These are phyloP conservation scores for Drosophila robusta DNA, from an alignment of 2,888 invertebrate species.

Conservation along the genomic window DNA sequence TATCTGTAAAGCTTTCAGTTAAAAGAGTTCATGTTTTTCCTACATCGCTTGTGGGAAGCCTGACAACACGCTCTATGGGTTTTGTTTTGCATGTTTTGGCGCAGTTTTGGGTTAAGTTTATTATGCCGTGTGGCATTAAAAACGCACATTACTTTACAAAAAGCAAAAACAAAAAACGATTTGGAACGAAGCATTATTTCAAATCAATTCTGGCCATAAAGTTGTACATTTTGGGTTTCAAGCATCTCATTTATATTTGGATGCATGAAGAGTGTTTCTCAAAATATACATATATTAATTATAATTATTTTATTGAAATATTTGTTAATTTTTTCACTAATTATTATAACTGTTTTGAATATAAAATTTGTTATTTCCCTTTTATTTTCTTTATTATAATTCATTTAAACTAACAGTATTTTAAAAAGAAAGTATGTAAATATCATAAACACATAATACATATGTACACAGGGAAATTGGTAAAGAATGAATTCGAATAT, in stretches of 20 bases:
- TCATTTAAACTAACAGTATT: constrained; percentile 52
- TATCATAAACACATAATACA: constrained; percentile 45
- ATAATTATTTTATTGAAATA: constrained; percentile 15
- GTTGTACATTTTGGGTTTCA: not conserved
- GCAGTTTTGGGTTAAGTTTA: not conserved
- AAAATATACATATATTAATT: constrained; percentile 28
- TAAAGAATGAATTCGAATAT: constrained; percentile 31
- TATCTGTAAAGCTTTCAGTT: not conserved
- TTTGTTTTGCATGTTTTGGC: not conserved
- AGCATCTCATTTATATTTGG: constrained; percentile 19
- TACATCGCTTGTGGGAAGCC: not conserved
- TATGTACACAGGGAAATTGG: constrained; percentile 39
- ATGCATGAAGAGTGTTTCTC: constrained; percentile 43
- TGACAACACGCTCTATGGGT: not conserved
- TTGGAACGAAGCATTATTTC: no score
- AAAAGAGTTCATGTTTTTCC: not conserved
- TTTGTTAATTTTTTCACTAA: constrained; percentile 26
- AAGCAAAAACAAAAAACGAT: no score
- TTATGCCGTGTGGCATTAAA: no score
- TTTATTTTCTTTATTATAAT: constrained; percentile 33
- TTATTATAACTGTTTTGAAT: constrained; percentile 18
- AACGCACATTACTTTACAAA: not conserved
- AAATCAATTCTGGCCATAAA: not conserved
- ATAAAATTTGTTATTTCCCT: constrained; percentile 33
- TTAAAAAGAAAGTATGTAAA: constrained; percentile 42